Percentiles rank a stretch among this genome's conserved stretches.
Conservation (phyloP, 2,888 invertebrate genomes). For the Trachelus troglodyta region DNA sequence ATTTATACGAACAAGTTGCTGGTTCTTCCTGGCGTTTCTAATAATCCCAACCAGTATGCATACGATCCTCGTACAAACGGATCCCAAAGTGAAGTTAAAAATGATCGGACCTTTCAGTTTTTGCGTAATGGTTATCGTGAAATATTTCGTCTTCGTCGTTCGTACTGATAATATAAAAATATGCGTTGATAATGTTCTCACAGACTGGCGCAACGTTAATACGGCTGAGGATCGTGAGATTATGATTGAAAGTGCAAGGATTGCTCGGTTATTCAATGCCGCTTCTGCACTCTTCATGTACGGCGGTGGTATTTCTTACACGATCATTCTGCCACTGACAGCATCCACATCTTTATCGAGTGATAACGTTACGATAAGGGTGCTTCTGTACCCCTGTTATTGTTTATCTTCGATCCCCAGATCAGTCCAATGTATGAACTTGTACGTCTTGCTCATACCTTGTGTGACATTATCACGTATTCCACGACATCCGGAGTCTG, state of each 20-base stretch:
- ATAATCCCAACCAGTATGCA: background rate
- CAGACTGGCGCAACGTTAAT: background rate
- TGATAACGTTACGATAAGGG: slow-evolving; percentile 31
- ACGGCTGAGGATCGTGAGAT: background rate
- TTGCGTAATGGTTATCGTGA: slow-evolving; percentile 42
- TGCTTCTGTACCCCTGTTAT: slow-evolving; percentile 51
- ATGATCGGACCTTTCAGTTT: slow-evolving; percentile 47
- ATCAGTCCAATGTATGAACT: slow-evolving; percentile 50
- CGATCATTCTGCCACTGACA: background rate
- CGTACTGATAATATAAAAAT: slow-evolving; percentile 16
- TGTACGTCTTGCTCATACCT: slow-evolving; percentile 46
- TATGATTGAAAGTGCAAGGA: background rate
- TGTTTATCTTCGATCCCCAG: background rate
- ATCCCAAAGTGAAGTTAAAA: slow-evolving; percentile 23
- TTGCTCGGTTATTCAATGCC: background rate
- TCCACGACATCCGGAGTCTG: slow-evolving; percentile 52
- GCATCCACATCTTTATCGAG: background rate
- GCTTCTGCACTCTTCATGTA: background rate
- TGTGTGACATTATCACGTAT: slow-evolving; percentile 49
- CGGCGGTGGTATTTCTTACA: background rate
- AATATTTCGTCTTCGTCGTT: slow-evolving; percentile 40
- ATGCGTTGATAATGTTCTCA: background rate
- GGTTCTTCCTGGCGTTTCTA: background rate
- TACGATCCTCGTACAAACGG: background rate
- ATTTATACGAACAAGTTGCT: background rate